Base-by-base conservation (phyloP, 2,888 invertebrate species). In the Malacosoma neustria region DNA sequence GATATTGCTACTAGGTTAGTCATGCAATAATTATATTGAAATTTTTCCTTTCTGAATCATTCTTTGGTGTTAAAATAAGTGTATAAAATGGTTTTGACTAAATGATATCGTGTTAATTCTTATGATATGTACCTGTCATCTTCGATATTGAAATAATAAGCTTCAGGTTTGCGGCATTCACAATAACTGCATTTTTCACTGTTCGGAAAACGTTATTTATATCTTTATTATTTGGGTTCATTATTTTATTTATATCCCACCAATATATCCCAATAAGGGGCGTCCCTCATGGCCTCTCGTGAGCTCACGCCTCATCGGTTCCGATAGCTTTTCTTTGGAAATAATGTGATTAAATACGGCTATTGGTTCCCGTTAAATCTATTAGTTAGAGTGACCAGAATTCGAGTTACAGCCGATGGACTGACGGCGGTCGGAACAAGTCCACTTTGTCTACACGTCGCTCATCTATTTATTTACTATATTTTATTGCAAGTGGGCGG, bases 341-440 rank as follows among this genome's bases (percentile, higher is more conserved):
- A 13, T 33, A 13, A 11, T 11, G 15, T 33, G 11, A 33, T 22
- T 22, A 22, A 22, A 22, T 22, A 42, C 39, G 32, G 31, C 38
- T 41, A 45, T 44, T 38, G 34, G 39, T 11, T 42, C 38, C 45
- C 45, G 36, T 33, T 32, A 43, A 44, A 46, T 50, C 40, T 46
- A 45, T 49, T 48, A 45, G 37, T 39, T 40, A 33, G 40, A 48
- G 41, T 51, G 51, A 51, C 41, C n/a, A 48, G 48, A 55, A 38
- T 22, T 9, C 0, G 22, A 22, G 5, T 22, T 7, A 22, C 22
- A 9, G 22, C 22, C 22, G 9, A 22, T 22, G 5, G 22, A 9
- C 22, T 22, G 22, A 7, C 22, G 9, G n/a, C 2, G 9, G 5
- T 9, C 22, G 22, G 22, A 22, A 4, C 22, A 7, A 3, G 9